A percentile compares a stretch with the other conserved stretches of the same genome.
Conservation (phyloP, 2,797 vertebrate species). For the Onychomys torridus region DNA sequence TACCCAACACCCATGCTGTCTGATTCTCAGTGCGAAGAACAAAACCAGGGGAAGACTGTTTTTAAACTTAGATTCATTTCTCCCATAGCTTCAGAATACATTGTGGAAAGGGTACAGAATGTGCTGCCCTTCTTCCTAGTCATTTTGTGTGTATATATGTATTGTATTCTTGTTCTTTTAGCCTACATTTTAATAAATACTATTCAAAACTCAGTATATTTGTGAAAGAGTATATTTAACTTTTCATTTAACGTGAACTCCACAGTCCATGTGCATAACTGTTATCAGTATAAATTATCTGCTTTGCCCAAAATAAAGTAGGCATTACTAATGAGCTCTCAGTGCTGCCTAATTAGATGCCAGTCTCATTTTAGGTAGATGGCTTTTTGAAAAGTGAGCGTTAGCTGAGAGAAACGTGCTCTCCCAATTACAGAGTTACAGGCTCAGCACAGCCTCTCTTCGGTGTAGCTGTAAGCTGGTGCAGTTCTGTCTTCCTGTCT, state of each 20-base stretch:
- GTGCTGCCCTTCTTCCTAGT: background rate
- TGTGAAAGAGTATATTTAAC: conserved; percentile 34
- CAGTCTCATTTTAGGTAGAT: conserved; percentile 66
- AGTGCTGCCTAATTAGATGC: conserved; percentile 63
- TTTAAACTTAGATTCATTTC: conserved; percentile 27
- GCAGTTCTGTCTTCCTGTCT: background rate
- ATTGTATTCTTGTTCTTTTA: background rate
- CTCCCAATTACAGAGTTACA: conserved; percentile 40
- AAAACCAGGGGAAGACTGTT: conserved; percentile 14
- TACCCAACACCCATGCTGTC: background rate
- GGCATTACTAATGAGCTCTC: conserved; percentile 61
- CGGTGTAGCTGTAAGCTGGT: background rate
- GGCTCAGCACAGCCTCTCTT: background rate
- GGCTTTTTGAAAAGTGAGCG: conserved; percentile 56
- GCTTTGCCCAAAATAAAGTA: conserved; percentile 67
- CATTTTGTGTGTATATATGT: background rate
- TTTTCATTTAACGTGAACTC: too few relatives aligned
- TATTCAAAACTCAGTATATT: conserved; percentile 11
- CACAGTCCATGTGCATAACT: conserved; percentile 24
- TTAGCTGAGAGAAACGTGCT: conserved; percentile 42
- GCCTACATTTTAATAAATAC: conserved; percentile 45
- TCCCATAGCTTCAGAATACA: conserved; percentile 6
- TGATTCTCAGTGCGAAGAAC: background rate
- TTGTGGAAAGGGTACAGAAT: background rate
- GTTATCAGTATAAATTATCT: conserved; percentile 67